Base-by-base conservation (phyloP, 2,113 vertebrate genomes). In the Bufo gargarizans region DNA sequence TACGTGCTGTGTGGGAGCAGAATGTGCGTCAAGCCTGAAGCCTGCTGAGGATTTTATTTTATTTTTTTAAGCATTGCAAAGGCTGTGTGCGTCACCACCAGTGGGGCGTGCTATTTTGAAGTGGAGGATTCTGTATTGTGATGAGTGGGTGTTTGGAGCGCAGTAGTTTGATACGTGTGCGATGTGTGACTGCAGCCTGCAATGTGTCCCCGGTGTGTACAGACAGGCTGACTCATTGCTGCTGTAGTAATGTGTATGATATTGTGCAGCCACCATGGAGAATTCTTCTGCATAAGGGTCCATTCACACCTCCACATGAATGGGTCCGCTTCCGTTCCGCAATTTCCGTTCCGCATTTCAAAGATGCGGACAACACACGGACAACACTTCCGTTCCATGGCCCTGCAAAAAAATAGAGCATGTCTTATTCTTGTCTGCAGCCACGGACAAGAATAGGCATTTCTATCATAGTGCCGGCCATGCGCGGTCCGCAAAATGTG, bases 21-120 rank as follows among this genome's bases (percentile, higher is more conserved):
- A 61, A 16, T 65, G 85, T 86, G 74, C 85, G 74, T 86, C 74
- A 78, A 7, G 11, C 55, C 20, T 22, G 10, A 50, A 86, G 53
- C 20, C 77, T 86, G 45, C 59, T 47, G 17, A 47, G 59, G 12
- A n/a, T n/a, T n/a, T n/a, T n/a, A n/a, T n/a, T n/a, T n/a, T 56
- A 47, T 13, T 47, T 76, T 67, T 78, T 20, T 49, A 76, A 47
- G n/a, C 11, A 86, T 19, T 10, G 74, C 58, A 78, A 19, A 65
- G 85, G 3, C 14, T 65, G 1, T 53, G 19, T 74, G 77, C 79
- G 20, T 88, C 86, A 82, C 45, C 45, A 76, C 13, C 4, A 59
- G 17, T 20, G 49, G 47, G 77, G 10, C 22, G 72, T n/a, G 33
- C 58, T 61, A 63, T 63, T 86, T 77, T 50, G 4, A 45, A 58